A percentile compares a stretch with the other conserved stretches of the same genome.
Evolutionary conservation across 2,113 vertebrate species (phyloP).

Genomic region (Romanogobio albipinnatus): DNA sequence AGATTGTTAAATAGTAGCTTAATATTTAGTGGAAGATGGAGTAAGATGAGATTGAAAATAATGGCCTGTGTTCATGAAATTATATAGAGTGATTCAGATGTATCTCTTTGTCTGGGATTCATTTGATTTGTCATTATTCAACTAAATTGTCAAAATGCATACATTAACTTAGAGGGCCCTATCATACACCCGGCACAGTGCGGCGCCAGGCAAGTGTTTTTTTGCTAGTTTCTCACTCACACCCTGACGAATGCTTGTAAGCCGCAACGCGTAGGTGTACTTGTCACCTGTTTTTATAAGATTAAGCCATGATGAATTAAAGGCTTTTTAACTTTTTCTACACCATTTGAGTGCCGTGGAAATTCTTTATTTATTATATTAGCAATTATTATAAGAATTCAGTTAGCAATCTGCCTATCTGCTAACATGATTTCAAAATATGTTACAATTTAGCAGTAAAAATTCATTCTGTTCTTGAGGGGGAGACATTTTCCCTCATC

Average conservation of each 20-base stretch:
- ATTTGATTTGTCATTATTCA: neutral
- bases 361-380: too few species aligned
- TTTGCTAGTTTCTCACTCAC: too few species aligned
- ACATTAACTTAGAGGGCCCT: neutral
- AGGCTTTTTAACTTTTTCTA: too few species aligned
- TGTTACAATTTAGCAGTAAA: too few species aligned
- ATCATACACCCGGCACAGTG: too few species aligned
- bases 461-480: neutral
- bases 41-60: neutral
- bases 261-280: too few species aligned
- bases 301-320: too few species aligned
- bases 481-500: neutral
- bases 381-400: neutral
- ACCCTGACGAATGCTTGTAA: too few species aligned
- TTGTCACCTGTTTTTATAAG: too few species aligned
- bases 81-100: neutral
- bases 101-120: neutral
- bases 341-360: too few species aligned
- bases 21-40: neutral
- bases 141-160: neutral
- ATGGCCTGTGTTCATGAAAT: neutral
- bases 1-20: neutral
- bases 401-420: neutral
- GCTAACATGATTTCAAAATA: neutral
- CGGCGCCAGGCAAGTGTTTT: too few species aligned